A percentile compares a stretch with the other conserved stretches of the same genome.
These are phyloP conservation scores for Rhynchotus rufescens DNA, from an alignment of 2,797 vertebrate genomes.

Conservation along the genomic window DNA sequence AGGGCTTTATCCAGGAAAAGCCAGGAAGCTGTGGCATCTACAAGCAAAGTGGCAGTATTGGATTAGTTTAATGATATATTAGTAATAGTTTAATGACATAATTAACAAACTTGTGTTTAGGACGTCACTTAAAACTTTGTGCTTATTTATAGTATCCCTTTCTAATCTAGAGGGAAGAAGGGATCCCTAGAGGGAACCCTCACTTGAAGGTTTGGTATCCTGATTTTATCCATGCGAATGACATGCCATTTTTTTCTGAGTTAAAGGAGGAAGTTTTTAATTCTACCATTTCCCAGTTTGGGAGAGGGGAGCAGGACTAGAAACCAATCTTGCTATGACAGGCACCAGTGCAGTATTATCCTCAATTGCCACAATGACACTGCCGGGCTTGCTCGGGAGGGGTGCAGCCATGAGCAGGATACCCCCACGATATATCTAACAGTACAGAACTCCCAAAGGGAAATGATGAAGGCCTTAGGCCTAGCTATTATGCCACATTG, in stretches of 20 bases:
- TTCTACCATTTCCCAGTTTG: neutral
- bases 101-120: neutral
- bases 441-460: neutral
- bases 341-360: neutral
- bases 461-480: neutral
- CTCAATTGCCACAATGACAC: neutral
- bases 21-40: conserved; percentile 93
- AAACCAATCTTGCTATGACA: neutral
- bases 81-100: neutral
- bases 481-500: neutral
- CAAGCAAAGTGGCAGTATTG: neutral
- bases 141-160: neutral
- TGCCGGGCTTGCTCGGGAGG: neutral
- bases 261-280: neutral
- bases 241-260: neutral
- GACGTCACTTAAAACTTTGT: neutral
- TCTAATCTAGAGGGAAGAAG: neutral
- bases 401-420: neutral
- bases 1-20: conserved; percentile 95
- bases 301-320: neutral
- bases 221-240: neutral
- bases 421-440: neutral
- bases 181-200: neutral
- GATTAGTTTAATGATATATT: neutral
- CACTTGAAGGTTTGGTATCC: neutral